A percentile compares a stretch with the other conserved stretches of the same genome.
Conservation (phyloP, 2,113 vertebrate species). For the Silurus asotus region DNA sequence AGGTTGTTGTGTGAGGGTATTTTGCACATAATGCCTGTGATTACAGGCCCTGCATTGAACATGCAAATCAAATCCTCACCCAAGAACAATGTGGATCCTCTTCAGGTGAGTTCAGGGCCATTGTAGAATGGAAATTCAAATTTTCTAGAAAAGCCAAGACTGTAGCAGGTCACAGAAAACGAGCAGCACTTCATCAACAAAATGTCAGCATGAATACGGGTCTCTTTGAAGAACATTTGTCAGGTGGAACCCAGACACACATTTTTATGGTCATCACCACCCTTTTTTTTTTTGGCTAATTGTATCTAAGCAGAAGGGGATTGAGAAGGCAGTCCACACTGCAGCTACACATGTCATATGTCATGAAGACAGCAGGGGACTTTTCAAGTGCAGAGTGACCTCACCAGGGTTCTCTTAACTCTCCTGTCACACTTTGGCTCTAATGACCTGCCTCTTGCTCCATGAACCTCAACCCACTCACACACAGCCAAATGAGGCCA, state of each 20-base stretch:
- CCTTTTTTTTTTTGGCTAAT: constrained; percentile 10
- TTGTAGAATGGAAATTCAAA: background rate
- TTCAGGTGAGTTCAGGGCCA: background rate
- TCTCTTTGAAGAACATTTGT: constrained; percentile 36
- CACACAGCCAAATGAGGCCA: constrained; percentile 4
- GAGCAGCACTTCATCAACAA: background rate
- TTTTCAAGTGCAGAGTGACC: constrained; percentile 46
- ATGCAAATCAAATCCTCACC: background rate
- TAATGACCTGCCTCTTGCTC: constrained; percentile 30
- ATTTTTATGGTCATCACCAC: background rate
- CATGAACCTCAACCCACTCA: constrained; percentile 15
- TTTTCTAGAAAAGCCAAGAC: background rate
- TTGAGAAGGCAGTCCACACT: background rate
- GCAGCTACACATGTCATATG: constrained; percentile 35
- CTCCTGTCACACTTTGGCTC: constrained; percentile 45
- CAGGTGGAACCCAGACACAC: constrained; percentile 3
- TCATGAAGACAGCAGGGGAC: constrained; percentile 30
- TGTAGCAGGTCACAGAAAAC: background rate
- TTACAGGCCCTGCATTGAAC: background rate
- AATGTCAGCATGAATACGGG: background rate
- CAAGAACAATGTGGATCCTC: background rate
- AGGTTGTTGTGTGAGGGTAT: background rate
- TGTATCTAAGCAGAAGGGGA: constrained; percentile 37
- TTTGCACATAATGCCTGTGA: background rate
- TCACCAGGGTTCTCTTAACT: constrained; percentile 44